A percentile compares a stretch with the other conserved stretches of the same genome.
phyloP scores from a whole-genome alignment of 2,888 invertebrate genomes.

The Pollenia griseotomentosa region DNA sequence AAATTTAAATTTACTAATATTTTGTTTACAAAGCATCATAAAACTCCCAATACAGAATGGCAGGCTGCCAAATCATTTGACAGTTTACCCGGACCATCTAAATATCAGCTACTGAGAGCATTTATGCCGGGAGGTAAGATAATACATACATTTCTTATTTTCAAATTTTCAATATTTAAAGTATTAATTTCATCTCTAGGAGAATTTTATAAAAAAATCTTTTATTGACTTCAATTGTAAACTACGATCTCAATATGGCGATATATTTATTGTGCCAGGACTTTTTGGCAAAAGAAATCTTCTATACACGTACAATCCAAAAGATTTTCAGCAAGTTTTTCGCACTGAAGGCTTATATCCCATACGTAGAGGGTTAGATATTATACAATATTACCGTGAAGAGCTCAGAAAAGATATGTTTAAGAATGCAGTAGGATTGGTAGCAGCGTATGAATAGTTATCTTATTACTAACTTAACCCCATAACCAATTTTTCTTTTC shows the following conservation, averaged over 20 bases:
- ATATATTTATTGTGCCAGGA: conserved; percentile 82
- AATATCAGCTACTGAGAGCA: conserved; percentile 84
- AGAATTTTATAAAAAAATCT: conserved; percentile 52
- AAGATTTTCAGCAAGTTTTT: conserved; percentile 84
- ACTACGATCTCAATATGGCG: conserved; percentile 79
- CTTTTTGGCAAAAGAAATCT: conserved; percentile 78
- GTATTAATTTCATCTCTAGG: conserved; percentile 22
- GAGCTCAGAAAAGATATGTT: conserved; percentile 77
- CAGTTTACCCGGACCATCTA: conserved; percentile 56
- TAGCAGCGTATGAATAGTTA: conserved; percentile 73
- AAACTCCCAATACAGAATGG: conserved; percentile 28
- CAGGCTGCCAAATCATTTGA: conserved; percentile 42
- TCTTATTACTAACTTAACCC: too few species aligned
- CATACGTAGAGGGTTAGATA: conserved; percentile 79
- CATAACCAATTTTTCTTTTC: background rate
- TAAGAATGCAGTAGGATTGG: conserved; percentile 74
- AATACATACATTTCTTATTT: background rate
- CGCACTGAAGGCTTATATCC: conserved; percentile 74
- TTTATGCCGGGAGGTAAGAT: conserved; percentile 83
- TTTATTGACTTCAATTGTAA: conserved; percentile 47
- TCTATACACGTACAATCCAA: conserved; percentile 84
- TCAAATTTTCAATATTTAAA: background rate
- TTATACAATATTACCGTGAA: conserved; percentile 82
- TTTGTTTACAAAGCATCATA: conserved; percentile 1
- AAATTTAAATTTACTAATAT: background rate